phyloP scores from a whole-genome alignment of 2,797 vertebrate species.

The Muscicapa comitata region DNA sequence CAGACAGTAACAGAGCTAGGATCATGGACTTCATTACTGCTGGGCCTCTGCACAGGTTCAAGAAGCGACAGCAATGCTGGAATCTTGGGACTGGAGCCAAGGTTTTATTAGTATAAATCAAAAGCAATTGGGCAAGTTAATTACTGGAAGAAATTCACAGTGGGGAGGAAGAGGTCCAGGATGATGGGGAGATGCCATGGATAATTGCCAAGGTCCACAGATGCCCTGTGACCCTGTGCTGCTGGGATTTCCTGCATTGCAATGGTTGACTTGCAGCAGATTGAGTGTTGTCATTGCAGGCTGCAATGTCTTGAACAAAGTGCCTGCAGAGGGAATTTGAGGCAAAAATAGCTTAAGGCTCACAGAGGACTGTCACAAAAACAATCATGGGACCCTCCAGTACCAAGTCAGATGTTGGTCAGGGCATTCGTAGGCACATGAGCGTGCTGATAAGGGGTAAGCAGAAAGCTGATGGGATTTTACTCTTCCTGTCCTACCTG shows the following conservation, averaged over 20 bases:
- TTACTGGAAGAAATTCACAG: slow-evolving; percentile 3
- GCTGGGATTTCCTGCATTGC: neutral
- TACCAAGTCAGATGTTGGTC: neutral
- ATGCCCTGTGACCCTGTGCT: neutral
- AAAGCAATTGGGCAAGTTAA: neutral
- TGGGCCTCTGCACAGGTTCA: neutral
- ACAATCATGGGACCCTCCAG: neutral
- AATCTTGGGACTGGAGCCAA: neutral
- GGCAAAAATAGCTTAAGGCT: neutral
- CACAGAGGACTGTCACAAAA: neutral
- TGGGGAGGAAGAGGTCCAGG: neutral
- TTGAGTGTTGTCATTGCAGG: neutral
- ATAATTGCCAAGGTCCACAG: neutral
- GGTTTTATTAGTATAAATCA: neutral
- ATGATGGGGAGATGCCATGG: neutral
- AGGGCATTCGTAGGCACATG: neutral
- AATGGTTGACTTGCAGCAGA: neutral
- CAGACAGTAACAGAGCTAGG: neutral
- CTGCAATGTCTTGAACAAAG: neutral
- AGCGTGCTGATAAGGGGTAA: neutral
- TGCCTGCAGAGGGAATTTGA: neutral
- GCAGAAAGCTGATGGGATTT: neutral
- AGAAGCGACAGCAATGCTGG: accelerated
- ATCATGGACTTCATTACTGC: neutral
- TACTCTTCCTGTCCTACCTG: neutral